Evolutionary conservation across 2,113 vertebrate genomes (phyloP).

Genomic region (Oncorhynchus keta): DNA sequence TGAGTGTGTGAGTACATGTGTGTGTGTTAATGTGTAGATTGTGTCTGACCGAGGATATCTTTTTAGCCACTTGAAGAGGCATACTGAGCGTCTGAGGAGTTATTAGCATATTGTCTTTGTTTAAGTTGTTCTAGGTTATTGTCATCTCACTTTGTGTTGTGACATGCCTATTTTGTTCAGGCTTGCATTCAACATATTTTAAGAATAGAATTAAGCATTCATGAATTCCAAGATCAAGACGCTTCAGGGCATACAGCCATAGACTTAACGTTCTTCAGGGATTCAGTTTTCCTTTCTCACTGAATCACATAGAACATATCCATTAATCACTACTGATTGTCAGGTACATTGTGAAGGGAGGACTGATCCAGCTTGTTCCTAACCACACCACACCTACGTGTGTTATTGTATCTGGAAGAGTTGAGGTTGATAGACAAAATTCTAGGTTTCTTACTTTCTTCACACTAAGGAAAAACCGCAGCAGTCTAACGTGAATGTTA

Average conservation of each 20-base stretch:
- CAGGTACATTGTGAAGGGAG: too few relatives aligned
- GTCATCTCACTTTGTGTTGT: not conserved
- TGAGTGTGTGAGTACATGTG: not conserved
- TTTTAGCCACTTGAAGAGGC: not conserved
- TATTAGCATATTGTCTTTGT: not conserved
- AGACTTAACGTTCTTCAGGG: not conserved
- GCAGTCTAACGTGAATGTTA: too few relatives aligned
- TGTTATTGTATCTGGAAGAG: too few relatives aligned
- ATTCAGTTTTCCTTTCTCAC: not conserved
- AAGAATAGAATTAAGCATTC: not conserved
- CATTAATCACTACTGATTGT: not conserved
- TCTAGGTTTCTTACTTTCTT: too few relatives aligned
- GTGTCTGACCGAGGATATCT: not conserved
- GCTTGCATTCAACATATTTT: not conserved
- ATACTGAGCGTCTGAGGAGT: not conserved
- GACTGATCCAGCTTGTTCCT: too few relatives aligned
- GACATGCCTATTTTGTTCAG: not conserved
- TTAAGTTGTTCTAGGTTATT: not conserved
- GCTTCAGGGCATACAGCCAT: not conserved
- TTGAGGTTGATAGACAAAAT: too few relatives aligned
- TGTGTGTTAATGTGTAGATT: slow-evolving; percentile 9
- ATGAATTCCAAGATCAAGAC: too few relatives aligned
- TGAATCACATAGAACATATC: not conserved
- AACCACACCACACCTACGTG: too few relatives aligned
- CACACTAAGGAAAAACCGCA: too few relatives aligned